A percentile compares a stretch with the other conserved stretches of the same genome.
These are phyloP conservation scores for Pimephales promelas DNA, from an alignment of 2,113 vertebrate species.

Conservation along the genomic window DNA sequence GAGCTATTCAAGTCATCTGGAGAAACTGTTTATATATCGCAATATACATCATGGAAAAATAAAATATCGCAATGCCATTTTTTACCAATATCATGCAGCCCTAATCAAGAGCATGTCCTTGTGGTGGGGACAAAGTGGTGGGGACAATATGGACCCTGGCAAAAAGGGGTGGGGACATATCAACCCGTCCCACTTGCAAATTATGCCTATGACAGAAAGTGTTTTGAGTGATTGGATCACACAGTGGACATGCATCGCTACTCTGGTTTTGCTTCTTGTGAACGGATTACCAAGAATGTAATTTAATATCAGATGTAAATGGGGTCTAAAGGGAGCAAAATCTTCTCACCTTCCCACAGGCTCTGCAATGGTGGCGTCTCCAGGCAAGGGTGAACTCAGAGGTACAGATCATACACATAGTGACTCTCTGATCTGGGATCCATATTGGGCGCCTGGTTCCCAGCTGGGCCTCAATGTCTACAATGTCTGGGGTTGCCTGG, in stretches of 20 bases:
- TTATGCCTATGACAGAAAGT: background rate
- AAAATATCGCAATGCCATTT: no score
- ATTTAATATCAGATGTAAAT: background rate
- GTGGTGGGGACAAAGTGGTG: no score
- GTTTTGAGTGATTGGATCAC: background rate
- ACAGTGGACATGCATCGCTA: background rate
- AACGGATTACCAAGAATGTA: background rate
- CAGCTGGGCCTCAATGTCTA: slow-evolving; percentile 80
- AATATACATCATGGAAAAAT: no score
- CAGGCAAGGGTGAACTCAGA: slow-evolving; percentile 97
- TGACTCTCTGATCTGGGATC: slow-evolving; percentile 96
- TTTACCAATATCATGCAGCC: no score
- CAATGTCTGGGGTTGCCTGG: slow-evolving; percentile 75
- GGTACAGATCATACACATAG: slow-evolving; percentile 99
- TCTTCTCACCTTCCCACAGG: slow-evolving; percentile 89
- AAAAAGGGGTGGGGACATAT: no score
- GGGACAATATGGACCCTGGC: no score
- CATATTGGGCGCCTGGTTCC: slow-evolving; percentile 97
- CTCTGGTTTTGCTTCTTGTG: background rate
- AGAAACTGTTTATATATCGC: no score
- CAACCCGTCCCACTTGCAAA: no score
- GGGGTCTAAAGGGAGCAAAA: background rate
- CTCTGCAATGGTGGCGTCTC: slow-evolving; percentile 96
- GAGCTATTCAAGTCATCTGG: no score
- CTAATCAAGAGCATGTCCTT: no score